phyloP scores from a whole-genome alignment of 1,140 invertebrate genomes.

The Ctenoplectra terminalis region DNA sequence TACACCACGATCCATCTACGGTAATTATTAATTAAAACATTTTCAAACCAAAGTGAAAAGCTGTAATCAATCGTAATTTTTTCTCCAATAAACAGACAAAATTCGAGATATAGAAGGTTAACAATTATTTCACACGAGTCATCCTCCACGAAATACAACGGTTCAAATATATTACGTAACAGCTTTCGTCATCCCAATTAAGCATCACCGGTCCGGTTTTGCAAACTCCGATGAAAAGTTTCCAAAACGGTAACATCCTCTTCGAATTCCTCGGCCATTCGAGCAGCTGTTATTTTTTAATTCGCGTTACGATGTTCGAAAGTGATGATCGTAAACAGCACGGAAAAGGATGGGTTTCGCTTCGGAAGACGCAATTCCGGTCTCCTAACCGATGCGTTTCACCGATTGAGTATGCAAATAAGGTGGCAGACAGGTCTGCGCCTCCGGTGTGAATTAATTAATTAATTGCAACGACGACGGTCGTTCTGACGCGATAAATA shows the following conservation, averaged over 20 bases:
- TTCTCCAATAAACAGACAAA: too few species aligned
- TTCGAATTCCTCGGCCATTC: neutral
- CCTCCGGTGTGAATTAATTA: constrained; percentile 37
- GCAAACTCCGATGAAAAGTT: neutral
- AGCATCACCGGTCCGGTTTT: neutral
- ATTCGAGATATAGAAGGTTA: neutral
- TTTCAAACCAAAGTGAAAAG: too few species aligned
- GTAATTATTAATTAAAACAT: too few species aligned
- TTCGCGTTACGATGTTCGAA: neutral
- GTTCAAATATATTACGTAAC: neutral
- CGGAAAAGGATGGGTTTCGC: neutral
- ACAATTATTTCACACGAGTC: neutral
- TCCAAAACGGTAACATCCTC: too few species aligned
- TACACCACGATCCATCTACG: too few species aligned
- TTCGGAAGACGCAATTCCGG: too few species aligned
- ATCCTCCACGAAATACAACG: too few species aligned
- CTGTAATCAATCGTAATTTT: too few species aligned
- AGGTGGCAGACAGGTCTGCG: neutral
- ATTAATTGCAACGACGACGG: neutral
- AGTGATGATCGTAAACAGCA: neutral
- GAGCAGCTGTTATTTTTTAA: neutral
- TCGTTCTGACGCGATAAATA: neutral
- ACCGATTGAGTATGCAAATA: constrained; percentile 20
- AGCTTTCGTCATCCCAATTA: neutral
- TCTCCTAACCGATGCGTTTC: neutral